Evolutionary conservation across 2,888 invertebrate species (phyloP).

Genomic region (Pseudococcus jackbeardsleyi): DNA sequence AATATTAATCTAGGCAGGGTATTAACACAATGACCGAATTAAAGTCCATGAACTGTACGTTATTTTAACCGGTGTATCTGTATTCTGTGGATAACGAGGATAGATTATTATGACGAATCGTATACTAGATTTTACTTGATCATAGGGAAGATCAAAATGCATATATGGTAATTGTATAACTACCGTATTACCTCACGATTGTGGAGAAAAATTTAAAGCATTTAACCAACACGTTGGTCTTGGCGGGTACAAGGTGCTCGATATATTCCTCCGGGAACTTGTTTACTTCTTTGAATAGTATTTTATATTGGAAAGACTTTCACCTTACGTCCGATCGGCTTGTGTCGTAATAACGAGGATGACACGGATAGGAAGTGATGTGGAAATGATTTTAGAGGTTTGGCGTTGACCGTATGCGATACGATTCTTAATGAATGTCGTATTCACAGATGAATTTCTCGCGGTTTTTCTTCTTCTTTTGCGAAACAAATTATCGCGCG

Average conservation of each 20-base stretch:
- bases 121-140: too few relatives aligned
- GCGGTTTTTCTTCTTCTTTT: not conserved
- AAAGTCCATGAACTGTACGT: not conserved
- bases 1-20: not conserved
- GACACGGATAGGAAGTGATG: conserved; percentile 30
- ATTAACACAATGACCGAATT: conserved; percentile 1
- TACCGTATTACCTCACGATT: conserved; percentile 12
- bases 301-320: conserved; percentile 28
- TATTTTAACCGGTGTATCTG: not conserved
- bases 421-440: not conserved
- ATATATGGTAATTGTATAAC: conserved; percentile 15
- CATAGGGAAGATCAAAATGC: not conserved
- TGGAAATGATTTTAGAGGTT: conserved; percentile 10
- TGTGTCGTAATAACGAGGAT: conserved; percentile 44
- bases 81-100: not conserved
- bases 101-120: not conserved
- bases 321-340: conserved; percentile 24
- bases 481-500: not conserved
- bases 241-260: not conserved
- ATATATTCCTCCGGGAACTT: conserved; percentile 7
- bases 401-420: not conserved
- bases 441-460: not conserved
- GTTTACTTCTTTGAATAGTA: conserved; percentile 22
- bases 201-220: conserved; percentile 8
- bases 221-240: not conserved